Base-by-base conservation (phyloP, 2,888 invertebrate species). In the Aphrophora alni region DNA sequence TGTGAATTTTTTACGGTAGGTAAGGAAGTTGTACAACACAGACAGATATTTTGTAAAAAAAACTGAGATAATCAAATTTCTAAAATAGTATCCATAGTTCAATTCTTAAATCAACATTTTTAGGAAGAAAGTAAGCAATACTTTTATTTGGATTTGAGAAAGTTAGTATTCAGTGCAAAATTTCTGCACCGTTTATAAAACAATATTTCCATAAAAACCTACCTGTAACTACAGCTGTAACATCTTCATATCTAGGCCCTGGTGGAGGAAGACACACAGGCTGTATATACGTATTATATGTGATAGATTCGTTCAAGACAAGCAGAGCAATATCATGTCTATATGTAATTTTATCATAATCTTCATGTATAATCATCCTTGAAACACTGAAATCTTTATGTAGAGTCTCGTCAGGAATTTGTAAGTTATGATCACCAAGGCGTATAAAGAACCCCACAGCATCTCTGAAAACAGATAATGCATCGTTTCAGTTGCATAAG, bases 341-440 rank as follows among this genome's bases (percentile, higher is more conserved):
- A 86, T 94, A 95, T 0, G 92, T 93, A 0, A 90, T 87, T 0
- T 90, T 87, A 85, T 94, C 92, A 87, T 93, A 97, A 73, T 92
- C 91, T 68, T 90, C 90, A 87, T 96, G 96, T 70, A 91, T 89
- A 0, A 91, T 90, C 83, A 94, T 92, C 85, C 92, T 92, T 0
- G 89, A 87, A 1, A 95, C 92, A n/a, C 88, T 89, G 87, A 94
- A 94, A 87, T 95, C 94, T 84, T 92, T 90, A 0, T 93, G 90
- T 0, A 94, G 90, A 0, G 94, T 93, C 86, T 95, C 95, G 86
- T 93, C 93, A 14, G 87, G 86, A 72, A 89, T 88, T 0, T 90
- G 88, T 84, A 96, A 93, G 87, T 96, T 94, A 88, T 96, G 96
- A 86, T 96, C 96, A 0, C 96, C 97, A 4, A 96, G 90, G 26